Evolutionary conservation across 1,140 invertebrate genomes (phyloP).

Genomic region (Pteromalus puparum): DNA sequence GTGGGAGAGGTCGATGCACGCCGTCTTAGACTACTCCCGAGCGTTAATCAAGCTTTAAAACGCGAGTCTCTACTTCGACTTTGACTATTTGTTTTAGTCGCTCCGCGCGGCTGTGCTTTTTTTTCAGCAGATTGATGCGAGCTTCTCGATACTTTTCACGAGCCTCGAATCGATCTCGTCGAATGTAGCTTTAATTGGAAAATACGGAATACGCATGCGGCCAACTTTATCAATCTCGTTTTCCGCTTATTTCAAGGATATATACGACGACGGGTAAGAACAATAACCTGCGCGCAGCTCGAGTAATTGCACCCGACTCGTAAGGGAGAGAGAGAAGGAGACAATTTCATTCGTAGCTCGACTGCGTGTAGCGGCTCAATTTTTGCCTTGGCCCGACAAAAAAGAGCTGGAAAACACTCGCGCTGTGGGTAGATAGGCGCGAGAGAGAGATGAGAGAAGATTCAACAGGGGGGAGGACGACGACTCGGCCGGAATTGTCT

Average conservation of each 20-base stretch:
- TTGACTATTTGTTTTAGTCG: not conserved
- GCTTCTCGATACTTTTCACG: not conserved
- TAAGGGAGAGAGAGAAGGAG: not conserved
- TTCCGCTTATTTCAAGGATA: too few relatives aligned
- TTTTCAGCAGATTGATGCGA: not conserved
- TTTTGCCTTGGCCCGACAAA: not conserved
- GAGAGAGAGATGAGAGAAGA: constrained; percentile 22
- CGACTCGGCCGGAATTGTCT: constrained; percentile 52
- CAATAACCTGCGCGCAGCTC: not conserved
- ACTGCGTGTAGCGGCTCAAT: constrained; percentile 3
- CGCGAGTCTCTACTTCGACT: not conserved
- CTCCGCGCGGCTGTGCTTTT: not conserved
- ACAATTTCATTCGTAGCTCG: constrained; percentile 29
- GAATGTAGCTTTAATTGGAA: not conserved
- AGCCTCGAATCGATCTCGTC: not conserved
- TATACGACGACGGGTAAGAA: not conserved
- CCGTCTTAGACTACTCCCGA: not conserved
- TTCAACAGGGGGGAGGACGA: not conserved
- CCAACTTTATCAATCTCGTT: too few relatives aligned
- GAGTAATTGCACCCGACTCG: not conserved
- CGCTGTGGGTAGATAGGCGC: not conserved
- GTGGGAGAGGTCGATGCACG: not conserved
- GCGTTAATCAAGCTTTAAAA: constrained; percentile 26
- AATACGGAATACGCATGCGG: not conserved
- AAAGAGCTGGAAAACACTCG: not conserved